phyloP scores from a whole-genome alignment of 2,797 vertebrate species.

The Cichlasoma orientale region DNA sequence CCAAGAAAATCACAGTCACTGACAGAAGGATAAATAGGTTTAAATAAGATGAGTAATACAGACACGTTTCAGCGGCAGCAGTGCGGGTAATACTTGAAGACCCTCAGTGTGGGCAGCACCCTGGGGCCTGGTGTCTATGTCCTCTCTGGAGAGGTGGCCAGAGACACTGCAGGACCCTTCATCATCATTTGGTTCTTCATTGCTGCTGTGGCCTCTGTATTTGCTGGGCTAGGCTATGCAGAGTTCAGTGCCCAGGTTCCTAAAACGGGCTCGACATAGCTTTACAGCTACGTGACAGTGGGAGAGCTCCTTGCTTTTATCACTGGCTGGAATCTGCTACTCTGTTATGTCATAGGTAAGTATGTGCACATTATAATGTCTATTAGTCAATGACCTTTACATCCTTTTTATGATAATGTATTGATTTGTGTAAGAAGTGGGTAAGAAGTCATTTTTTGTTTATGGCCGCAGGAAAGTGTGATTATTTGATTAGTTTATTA shows the following conservation, averaged over 20 bases:
- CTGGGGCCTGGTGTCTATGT: conserved; percentile 86
- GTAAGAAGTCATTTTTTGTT: conserved; percentile 27
- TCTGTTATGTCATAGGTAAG: conserved; percentile 88
- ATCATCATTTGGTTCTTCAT: conserved; percentile 89
- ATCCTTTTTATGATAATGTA: not conserved
- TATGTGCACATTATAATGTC: not conserved
- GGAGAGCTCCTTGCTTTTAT: conserved; percentile 89
- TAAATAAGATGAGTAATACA: no score
- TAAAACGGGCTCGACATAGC: conserved; percentile 88
- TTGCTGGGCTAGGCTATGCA: conserved; percentile 88
- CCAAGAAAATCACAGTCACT: no score
- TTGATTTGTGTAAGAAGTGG: conserved; percentile 10
- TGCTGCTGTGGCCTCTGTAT: conserved; percentile 85
- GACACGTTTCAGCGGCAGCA: no score
- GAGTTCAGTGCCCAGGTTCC: conserved; percentile 87
- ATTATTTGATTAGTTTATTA: conserved; percentile 48
- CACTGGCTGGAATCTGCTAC: conserved; percentile 89
- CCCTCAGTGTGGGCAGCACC: conserved; percentile 85
- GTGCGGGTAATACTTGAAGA: no score
- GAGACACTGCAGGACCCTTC: conserved; percentile 83
- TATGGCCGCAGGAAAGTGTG: conserved; percentile 36
- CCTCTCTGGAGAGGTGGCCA: conserved; percentile 89
- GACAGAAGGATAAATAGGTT: no score
- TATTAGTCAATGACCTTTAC: not conserved
- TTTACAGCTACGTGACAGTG: conserved; percentile 90